Evolutionary conservation across 2,113 vertebrate species (phyloP), one percentile per base, ranked within the genome.

Genomic region (Drymodes brunneopygia): DNA sequence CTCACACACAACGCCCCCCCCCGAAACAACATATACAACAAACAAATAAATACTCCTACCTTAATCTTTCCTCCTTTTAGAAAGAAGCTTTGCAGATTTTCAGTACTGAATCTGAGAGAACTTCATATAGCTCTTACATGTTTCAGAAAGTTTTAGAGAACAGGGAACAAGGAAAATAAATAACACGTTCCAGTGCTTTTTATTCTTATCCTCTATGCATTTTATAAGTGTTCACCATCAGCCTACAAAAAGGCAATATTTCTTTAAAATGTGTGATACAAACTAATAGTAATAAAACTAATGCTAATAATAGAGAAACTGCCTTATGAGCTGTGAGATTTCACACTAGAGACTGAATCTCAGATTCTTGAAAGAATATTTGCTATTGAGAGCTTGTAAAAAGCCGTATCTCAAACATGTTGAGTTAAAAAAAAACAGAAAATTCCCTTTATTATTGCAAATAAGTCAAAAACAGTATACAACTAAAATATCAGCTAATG

Each of bases 131-230:
- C 69, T 78, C 16, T 60, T 81, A 24, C 23, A 19, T 7, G 9
- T 84, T 50, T 44, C 14, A 87, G 20, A 70, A 83, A 28, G 16
- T 81, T 83, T 54, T 35, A 62, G 33, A 56, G 35, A 64, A 78
- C 16, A 7, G 4, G 2, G 0, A 2, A 33, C 22, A 44, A 27
- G 6, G 0, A 12, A 48, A 83, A 88, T 19, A 50, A 56, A 44
- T 3, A 7, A 12, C 3, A 35, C 38, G 33, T 58, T 89, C 20
- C 18, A 73, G 4, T 65, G 12, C 0, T 44, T 40, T 78, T 74
- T 75, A 29, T 54, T 47, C 18, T 82, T 66, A 74, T 47, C 12
- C 3, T 19, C 18, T 31, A 4, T 60, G 27, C 4, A 15, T 85
- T 82, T 48, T 38, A 3, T 44, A 82, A 22, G 11, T 69, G 19